Conservation (phyloP, 1,140 invertebrate genomes). For the Brachionus angularis region DNA sequence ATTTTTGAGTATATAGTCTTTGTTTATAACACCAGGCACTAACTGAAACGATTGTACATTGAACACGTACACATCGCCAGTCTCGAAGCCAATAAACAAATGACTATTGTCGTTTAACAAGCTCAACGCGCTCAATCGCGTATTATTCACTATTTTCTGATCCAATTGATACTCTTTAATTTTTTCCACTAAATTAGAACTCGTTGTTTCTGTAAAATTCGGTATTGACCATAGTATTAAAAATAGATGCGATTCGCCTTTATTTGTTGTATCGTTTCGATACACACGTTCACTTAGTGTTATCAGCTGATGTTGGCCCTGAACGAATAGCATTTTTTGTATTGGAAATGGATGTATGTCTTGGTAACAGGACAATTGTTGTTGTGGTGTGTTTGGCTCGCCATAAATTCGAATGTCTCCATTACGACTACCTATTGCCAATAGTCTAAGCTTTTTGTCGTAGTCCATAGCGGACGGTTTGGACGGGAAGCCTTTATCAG, state of each 20-base stretch:
- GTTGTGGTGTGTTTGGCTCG: neutral
- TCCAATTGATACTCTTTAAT: slow-evolving; percentile 41
- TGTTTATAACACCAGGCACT: slow-evolving; percentile 34
- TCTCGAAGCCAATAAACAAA: slow-evolving; percentile 28
- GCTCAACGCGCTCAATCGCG: neutral
- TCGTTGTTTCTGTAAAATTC: neutral
- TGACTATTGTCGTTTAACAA: slow-evolving; percentile 35
- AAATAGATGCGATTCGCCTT: slow-evolving; percentile 14
- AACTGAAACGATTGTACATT: slow-evolving; percentile 29
- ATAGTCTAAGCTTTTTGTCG: slow-evolving; percentile 76
- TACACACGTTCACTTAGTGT: slow-evolving; percentile 9
- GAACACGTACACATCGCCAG: slow-evolving; percentile 28
- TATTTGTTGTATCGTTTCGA: slow-evolving; percentile 16
- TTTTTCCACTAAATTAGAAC: slow-evolving; percentile 28
- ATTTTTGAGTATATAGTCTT: slow-evolving; percentile 40
- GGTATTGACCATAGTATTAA: slow-evolving; percentile 31
- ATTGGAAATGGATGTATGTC: slow-evolving; percentile 39
- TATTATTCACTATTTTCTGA: neutral
- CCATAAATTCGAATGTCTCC: slow-evolving; percentile 80
- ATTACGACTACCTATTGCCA: slow-evolving; percentile 82
- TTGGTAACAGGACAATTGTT: slow-evolving; percentile 1
- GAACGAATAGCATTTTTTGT: slow-evolving; percentile 9
- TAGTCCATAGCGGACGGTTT: slow-evolving; percentile 67
- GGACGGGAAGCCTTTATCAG: slow-evolving; percentile 91
- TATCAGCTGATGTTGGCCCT: slow-evolving; percentile 34